A percentile compares a stretch with the other conserved stretches of the same genome.
phyloP scores from a whole-genome alignment of 2,113 vertebrate species.

The Phyllostomus hastatus region DNA sequence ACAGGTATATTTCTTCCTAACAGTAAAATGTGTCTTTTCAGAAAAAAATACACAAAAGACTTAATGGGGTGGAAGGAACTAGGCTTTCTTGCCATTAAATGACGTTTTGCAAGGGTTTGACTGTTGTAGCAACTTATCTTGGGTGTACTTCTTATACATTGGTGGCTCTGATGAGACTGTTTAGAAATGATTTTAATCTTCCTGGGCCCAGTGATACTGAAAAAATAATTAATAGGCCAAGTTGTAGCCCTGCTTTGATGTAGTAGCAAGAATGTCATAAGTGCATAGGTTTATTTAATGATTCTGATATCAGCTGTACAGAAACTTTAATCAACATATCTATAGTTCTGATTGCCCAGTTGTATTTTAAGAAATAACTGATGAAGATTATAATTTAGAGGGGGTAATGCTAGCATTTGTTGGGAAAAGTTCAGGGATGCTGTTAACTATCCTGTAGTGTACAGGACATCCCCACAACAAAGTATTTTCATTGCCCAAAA shows the following conservation, averaged over 20 bases:
- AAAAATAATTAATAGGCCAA: neutral
- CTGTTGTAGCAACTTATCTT: neutral
- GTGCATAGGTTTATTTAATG: neutral
- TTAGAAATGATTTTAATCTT: neutral
- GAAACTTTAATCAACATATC: neutral
- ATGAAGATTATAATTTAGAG: neutral
- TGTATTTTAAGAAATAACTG: neutral
- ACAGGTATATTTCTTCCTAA: conserved; percentile 71
- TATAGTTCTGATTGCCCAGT: neutral
- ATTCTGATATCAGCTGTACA: neutral
- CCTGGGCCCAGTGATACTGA: neutral
- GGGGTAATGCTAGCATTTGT: neutral
- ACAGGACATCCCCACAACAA: neutral
- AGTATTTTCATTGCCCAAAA: neutral
- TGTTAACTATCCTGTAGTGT: neutral
- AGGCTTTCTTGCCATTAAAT: neutral
- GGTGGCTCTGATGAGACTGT: neutral
- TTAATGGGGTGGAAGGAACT: neutral
- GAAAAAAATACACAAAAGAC: neutral
- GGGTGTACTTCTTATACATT: neutral
- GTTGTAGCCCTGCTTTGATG: neutral
- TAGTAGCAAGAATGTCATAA: neutral
- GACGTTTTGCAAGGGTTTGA: neutral
- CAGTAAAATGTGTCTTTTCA: neutral
- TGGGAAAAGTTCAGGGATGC: neutral